Percentiles rank a stretch among this genome's conserved stretches.
phyloP scores from a whole-genome alignment of 2,113 vertebrate species.

The Centropus unirufus region DNA sequence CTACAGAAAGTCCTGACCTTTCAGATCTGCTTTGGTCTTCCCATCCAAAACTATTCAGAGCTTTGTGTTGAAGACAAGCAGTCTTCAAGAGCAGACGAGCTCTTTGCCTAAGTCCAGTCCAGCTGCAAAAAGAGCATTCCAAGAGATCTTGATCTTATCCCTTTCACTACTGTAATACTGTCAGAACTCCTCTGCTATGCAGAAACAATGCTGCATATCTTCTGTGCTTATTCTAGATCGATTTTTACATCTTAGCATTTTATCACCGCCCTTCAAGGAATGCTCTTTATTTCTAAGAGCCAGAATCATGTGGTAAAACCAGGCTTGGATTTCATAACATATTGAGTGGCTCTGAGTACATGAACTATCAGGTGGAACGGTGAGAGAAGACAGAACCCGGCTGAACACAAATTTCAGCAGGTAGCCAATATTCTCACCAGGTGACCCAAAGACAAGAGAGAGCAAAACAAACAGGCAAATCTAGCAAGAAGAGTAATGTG shows the following conservation, averaged over 20 bases:
- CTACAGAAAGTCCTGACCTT: neutral
- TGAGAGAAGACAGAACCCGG: neutral
- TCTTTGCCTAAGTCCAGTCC: neutral
- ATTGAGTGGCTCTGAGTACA: neutral
- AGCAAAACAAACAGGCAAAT: neutral
- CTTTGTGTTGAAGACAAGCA: neutral
- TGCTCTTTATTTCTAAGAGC: neutral
- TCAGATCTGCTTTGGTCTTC: neutral
- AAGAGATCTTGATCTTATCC: neutral
- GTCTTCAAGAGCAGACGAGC: too few relatives aligned
- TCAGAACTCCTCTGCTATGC: neutral
- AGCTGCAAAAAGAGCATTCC: neutral
- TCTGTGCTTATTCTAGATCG: neutral
- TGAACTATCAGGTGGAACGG: neutral
- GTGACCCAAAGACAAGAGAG: neutral
- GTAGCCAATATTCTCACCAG: neutral
- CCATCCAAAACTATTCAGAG: neutral
- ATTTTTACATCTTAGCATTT: constrained; percentile 10
- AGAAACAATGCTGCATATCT: neutral
- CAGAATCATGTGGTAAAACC: neutral
- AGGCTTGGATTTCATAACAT: neutral
- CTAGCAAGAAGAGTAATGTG: neutral
- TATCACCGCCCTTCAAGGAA: constrained; percentile 11
- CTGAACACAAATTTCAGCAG: neutral
- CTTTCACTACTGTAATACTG: neutral